phyloP scores from a whole-genome alignment of 2,113 vertebrate genomes.

The Lipotes vexillifer region DNA sequence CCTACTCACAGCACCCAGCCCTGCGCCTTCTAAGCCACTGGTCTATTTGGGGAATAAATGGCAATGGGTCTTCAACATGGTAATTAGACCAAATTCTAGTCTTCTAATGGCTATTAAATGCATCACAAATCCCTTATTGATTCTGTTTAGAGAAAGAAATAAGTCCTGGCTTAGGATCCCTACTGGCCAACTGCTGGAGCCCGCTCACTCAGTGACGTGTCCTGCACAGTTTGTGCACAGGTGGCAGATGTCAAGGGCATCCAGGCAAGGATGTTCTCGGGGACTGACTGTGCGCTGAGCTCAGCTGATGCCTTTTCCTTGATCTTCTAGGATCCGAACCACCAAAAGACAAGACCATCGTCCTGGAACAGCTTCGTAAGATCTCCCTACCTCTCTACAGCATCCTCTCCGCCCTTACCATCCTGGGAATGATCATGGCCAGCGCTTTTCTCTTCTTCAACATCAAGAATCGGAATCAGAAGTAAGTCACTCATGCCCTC shows the following conservation, averaged over 20 bases:
- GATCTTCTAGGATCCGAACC: conserved; percentile 89
- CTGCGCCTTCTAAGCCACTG: background rate
- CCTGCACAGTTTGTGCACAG: background rate
- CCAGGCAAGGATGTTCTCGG: background rate
- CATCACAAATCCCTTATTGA: conserved; percentile 61
- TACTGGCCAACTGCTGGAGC: background rate
- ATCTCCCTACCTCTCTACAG: conserved; percentile 98
- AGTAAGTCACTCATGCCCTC: conserved; percentile 80
- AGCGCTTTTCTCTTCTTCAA: conserved; percentile 98
- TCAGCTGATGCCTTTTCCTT: conserved; percentile 6
- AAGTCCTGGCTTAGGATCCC: conserved; percentile 37
- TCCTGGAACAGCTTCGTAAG: conserved; percentile 93
- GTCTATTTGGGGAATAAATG: conserved; percentile 41
- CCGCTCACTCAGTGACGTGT: background rate
- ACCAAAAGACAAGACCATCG: conserved; percentile 96
- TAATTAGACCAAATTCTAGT: conserved; percentile 60
- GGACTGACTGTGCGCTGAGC: background rate
- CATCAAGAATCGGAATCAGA: conserved; percentile 99
- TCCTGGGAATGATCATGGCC: conserved; percentile 98
- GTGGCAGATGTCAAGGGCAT: background rate
- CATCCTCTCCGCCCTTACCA: conserved; percentile 96
- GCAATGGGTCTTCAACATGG: conserved; percentile 32
- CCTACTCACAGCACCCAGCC: background rate
- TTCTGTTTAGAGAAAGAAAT: conserved; percentile 63
- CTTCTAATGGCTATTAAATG: conserved; percentile 63